A percentile compares a stretch with the other conserved stretches of the same genome.
Evolutionary conservation across 1,140 invertebrate species (phyloP).

Genomic region (Lordiphosa mommai): DNA sequence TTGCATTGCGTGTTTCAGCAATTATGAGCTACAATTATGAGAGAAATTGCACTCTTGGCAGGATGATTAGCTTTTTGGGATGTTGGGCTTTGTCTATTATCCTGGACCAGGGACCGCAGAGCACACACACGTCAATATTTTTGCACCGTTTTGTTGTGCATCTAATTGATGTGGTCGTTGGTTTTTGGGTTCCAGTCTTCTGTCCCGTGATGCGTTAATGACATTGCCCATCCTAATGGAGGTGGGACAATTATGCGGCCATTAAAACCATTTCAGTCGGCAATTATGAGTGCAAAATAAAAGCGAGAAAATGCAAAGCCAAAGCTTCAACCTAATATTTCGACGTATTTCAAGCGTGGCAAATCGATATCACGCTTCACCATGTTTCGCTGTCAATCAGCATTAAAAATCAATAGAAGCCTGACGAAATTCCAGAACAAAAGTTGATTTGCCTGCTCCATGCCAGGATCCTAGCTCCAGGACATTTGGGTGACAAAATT

Average conservation of each 20-base stretch:
- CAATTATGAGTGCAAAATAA: slow-evolving; percentile 43
- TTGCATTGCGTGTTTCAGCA: slow-evolving; percentile 29
- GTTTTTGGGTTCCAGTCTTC: slow-evolving; percentile 33
- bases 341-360: not conserved
- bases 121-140: slow-evolving; percentile 36
- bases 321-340: slow-evolving; percentile 7
- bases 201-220: slow-evolving; percentile 16
- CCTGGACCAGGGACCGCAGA: slow-evolving; percentile 21
- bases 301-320: slow-evolving; percentile 58
- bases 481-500: slow-evolving; percentile 65
- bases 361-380: slow-evolving; percentile 7
- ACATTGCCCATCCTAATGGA: slow-evolving; percentile 26
- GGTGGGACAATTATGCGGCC: slow-evolving; percentile 53
- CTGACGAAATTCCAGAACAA: slow-evolving; percentile 17
- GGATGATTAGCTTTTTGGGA: slow-evolving; percentile 73
- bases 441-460: slow-evolving; percentile 5
- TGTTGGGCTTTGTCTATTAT: slow-evolving; percentile 55
- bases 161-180: slow-evolving; percentile 62
- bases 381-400: slow-evolving; percentile 59
- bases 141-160: slow-evolving; percentile 26
- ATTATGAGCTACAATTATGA: slow-evolving; percentile 67
- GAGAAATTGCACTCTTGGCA: slow-evolving; percentile 39
- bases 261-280: slow-evolving; percentile 48
- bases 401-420: slow-evolving; percentile 64
- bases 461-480: slow-evolving; percentile 25